Evolutionary conservation across 2,113 vertebrate genomes (phyloP).

Genomic region (Patagioenas fasciata): DNA sequence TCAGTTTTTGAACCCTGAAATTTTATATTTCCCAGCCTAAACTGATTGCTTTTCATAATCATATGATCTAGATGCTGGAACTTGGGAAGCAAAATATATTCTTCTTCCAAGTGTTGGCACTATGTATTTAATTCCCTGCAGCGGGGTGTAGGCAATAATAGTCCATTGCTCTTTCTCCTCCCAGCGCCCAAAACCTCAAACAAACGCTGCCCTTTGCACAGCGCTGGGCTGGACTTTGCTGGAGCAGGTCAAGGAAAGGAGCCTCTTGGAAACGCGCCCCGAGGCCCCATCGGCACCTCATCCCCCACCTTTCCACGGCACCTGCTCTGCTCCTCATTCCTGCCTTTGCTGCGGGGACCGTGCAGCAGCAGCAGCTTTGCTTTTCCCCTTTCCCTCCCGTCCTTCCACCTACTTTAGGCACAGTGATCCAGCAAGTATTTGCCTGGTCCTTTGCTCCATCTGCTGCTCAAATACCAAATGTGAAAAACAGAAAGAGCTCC

Average conservation of each 20-base stretch:
- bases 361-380: not conserved
- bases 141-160: not conserved
- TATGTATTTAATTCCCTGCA: not conserved
- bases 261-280: not conserved
- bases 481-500: not conserved
- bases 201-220: not conserved
- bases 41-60: not conserved
- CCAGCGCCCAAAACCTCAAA: not conserved
- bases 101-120: not conserved
- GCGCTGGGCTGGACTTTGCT: not conserved
- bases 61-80: not conserved
- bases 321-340: not conserved
- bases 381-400: not conserved
- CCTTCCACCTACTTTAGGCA: not conserved
- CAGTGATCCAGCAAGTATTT: not conserved
- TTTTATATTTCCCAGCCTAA: not conserved
- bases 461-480: conserved; percentile 36
- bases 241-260: not conserved
- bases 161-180: not conserved
- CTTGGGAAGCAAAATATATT: not conserved
- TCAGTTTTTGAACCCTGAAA: not conserved
- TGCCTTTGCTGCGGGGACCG: not conserved
- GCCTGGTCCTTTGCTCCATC: conserved; percentile 51
- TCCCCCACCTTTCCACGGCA: rapidly evolving
- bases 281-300: not conserved